A percentile compares a stretch with the other conserved stretches of the same genome.
Evolutionary conservation across 1,140 invertebrate species (phyloP).

Genomic region (Megathymus violae): DNA sequence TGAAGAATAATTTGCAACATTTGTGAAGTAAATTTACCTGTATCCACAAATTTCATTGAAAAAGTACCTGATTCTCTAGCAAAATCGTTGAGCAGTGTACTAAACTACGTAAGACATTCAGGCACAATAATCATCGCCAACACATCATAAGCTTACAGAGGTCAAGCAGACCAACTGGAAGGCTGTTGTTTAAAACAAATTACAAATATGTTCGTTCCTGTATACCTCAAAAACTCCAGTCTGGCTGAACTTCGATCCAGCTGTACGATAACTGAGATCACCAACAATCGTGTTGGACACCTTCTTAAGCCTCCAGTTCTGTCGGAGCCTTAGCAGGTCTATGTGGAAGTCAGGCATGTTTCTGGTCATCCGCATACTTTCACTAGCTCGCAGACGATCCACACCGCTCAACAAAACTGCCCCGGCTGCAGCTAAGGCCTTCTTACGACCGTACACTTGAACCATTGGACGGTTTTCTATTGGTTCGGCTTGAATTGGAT

Average conservation of each 20-base stretch:
- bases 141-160: too few relatives aligned
- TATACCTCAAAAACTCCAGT: slow-evolving; percentile 96
- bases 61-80: too few relatives aligned
- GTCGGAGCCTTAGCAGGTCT: slow-evolving; percentile 93
- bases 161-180: too few relatives aligned
- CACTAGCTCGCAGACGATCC: slow-evolving; percentile 92
- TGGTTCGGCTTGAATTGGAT: slow-evolving; percentile 94
- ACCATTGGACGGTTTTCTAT: slow-evolving; percentile 93
- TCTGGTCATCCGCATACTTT: slow-evolving; percentile 89
- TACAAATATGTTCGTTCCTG: too few relatives aligned
- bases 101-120: too few relatives aligned
- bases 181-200: too few relatives aligned
- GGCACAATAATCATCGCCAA: too few relatives aligned
- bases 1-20: too few relatives aligned
- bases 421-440: slow-evolving; percentile 93
- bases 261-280: slow-evolving; percentile 97
- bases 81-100: too few relatives aligned
- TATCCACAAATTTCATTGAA: too few relatives aligned
- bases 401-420: slow-evolving; percentile 92
- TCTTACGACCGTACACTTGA: slow-evolving; percentile 96
- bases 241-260: slow-evolving; percentile 96
- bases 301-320: slow-evolving; percentile 98
- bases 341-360: slow-evolving; percentile 95
- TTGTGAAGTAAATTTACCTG: too few relatives aligned
- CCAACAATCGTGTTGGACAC: slow-evolving; percentile 97